Percentiles rank a stretch among this genome's conserved stretches.
phyloP scores from a whole-genome alignment of 2,888 invertebrate species.

The Caenorhabditis panamensis region DNA sequence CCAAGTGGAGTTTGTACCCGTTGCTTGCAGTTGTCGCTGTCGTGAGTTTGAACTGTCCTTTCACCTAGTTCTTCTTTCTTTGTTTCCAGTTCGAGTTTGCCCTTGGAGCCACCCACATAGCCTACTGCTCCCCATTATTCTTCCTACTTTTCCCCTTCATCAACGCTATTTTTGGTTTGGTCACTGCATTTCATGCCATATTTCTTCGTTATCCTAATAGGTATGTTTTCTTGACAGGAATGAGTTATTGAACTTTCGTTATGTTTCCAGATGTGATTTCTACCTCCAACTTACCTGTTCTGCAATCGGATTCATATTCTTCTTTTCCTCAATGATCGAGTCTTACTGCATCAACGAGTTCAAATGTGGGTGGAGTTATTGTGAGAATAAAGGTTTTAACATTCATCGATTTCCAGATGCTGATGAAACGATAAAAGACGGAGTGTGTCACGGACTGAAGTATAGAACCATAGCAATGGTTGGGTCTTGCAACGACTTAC shows the following conservation, averaged over 20 bases:
- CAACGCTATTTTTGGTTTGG: conserved; percentile 71
- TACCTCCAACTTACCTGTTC: conserved; percentile 67
- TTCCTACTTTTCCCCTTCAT: conserved; percentile 73
- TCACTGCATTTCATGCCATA: conserved; percentile 76
- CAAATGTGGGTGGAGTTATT: conserved; percentile 41
- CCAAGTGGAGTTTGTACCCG: conserved; percentile 77
- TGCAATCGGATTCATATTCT: conserved; percentile 64
- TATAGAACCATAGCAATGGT: conserved; percentile 67
- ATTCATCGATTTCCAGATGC: conserved; percentile 56
- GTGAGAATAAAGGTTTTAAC: background rate
- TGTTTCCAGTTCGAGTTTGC: conserved; percentile 69
- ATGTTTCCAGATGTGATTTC: conserved; percentile 74
- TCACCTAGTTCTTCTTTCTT: too few species aligned
- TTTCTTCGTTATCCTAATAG: conserved; percentile 74
- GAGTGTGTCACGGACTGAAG: conserved; percentile 70
- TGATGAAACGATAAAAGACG: conserved; percentile 63
- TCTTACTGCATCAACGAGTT: conserved; percentile 70
- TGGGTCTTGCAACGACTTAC: conserved; percentile 63
- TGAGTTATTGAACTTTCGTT: too few species aligned
- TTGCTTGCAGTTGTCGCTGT: conserved; percentile 75
- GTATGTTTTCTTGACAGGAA: too few species aligned
- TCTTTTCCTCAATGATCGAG: conserved; percentile 68
- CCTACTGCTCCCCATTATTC: conserved; percentile 78
- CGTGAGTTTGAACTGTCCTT: conserved; percentile 63
- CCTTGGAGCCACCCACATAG: conserved; percentile 71